Base-by-base conservation (phyloP, 2,797 vertebrate species). In the Sebastes glaucus region DNA sequence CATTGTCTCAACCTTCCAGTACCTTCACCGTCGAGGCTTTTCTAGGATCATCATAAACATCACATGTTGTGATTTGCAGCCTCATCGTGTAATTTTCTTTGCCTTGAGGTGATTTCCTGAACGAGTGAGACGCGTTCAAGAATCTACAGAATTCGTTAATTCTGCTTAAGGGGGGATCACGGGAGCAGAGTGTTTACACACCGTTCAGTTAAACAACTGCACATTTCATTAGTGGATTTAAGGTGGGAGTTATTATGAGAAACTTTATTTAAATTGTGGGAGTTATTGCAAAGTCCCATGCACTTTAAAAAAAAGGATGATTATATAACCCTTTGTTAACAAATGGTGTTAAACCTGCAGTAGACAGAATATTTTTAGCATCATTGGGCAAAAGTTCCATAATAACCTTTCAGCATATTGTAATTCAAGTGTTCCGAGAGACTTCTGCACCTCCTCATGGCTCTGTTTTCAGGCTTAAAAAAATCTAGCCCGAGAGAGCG, bases 151-250 rank as follows among this genome's bases (percentile, higher is more conserved):
- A 77, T 84, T 53, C 16, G 49, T 78, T 86, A 78, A 93, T 85
- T 78, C 82, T 79, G 49, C 84, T 82, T 82, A 84, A 89, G 82
- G 86, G 86, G 30, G 57, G 84, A 87, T 90, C 88, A 88, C 53
- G 71, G 69, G 83, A 80, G 66, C 74, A 64, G 14, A 27, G n/a
- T 22, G 68, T 84, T 83, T 77, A 62, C n/a, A 62, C 22, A 38
- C 5, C 0, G 1, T 5, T 57, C 30, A 63, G 25, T 71, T 79
- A 20, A 65, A 52, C 13, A 73, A 77, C 25, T 4, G 5, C 71
- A 79, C 8, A 38, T 27, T 72, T 74, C 22, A 73, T 18, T 10
- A 9, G 27, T 11, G 18, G 5, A 60, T 80, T 68, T 60, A 33
- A 60, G 2, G 52, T 30, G 3, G 13, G 20, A 11, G 18, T 52